Evolutionary conservation across 2,797 vertebrate genomes (phyloP).

Genomic region (Melanotaenia boesemani): DNA sequence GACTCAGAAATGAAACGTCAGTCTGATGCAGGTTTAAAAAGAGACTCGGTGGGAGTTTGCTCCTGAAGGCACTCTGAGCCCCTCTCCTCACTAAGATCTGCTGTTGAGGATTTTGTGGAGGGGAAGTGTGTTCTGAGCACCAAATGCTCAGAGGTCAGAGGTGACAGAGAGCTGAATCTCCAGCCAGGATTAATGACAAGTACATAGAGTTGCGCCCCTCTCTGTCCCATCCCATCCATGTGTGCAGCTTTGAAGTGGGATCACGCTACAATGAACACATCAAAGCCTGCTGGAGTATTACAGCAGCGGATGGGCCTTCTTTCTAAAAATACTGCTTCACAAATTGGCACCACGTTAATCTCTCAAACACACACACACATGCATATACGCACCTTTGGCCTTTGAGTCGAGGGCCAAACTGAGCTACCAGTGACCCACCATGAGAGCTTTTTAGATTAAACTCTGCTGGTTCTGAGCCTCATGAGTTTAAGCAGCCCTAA

Average conservation of each 20-base stretch:
- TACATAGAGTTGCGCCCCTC: slow-evolving; percentile 18
- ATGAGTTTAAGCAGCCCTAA: slow-evolving; percentile 5
- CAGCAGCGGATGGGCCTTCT: slow-evolving; percentile 54
- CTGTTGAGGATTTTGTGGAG: slow-evolving; percentile 12
- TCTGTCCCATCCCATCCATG: slow-evolving; percentile 20
- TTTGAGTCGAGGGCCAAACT: slow-evolving; percentile 19
- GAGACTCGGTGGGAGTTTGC: not conserved
- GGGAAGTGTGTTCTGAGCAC: slow-evolving; percentile 53
- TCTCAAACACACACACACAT: slow-evolving; percentile 34
- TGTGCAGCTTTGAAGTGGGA: slow-evolving; percentile 80
- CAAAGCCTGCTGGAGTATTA: slow-evolving; percentile 79
- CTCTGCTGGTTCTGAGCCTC: slow-evolving; percentile 10
- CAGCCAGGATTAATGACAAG: slow-evolving; percentile 53
- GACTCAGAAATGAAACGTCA: not conserved
- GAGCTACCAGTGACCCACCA: not conserved
- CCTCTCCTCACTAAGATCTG: slow-evolving; percentile 26
- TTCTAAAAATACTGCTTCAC: slow-evolving; percentile 77
- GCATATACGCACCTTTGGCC: slow-evolving; percentile 33
- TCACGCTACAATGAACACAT: slow-evolving; percentile 76
- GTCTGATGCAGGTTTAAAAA: not conserved
- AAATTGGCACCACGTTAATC: slow-evolving; percentile 79
- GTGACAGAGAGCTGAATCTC: slow-evolving; percentile 52
- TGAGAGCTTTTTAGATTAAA: not conserved
- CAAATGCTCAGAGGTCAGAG: slow-evolving; percentile 56
- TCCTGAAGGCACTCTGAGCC: not conserved